Conservation (phyloP, 2,797 vertebrate genomes). For the Chaetophractus vellerosus region DNA sequence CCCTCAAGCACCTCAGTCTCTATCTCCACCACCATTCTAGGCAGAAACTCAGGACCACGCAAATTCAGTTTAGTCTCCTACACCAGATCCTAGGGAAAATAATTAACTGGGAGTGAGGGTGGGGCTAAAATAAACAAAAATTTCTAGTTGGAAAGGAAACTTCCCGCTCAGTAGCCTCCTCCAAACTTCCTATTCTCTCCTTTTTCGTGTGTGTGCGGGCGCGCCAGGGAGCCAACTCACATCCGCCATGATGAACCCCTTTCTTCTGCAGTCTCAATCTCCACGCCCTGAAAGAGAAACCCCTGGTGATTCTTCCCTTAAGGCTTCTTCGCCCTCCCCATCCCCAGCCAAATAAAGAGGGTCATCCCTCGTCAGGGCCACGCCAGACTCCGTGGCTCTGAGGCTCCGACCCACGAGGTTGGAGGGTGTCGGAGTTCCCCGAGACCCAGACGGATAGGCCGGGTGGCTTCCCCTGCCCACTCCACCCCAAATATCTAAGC, state of each 20-base stretch:
- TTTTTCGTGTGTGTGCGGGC: not conserved
- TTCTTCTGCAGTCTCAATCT: conserved; percentile 65
- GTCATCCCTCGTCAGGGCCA: not conserved
- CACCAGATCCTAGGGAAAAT: not conserved
- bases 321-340: not conserved
- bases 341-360: not conserved
- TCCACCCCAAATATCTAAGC: not conserved
- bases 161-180: not conserved
- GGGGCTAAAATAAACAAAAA: not conserved
- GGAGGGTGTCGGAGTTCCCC: not conserved
- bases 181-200: not conserved
- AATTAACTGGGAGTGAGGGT: too few species aligned
- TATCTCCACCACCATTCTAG: not conserved
- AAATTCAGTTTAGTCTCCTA: not conserved
- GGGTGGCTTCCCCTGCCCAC: not conserved
- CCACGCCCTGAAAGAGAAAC: conserved; percentile 82
- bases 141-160: not conserved
- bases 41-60: not conserved
- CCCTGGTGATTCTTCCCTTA: conserved; percentile 37
- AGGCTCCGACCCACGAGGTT: rapidly evolving
- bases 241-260: conserved; percentile 81
- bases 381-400: not conserved
- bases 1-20: not conserved
- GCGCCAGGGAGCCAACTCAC: conserved; percentile 67
- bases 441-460: not conserved